Conservation (phyloP, 2,113 vertebrate species). For the Spheniscus mendiculus region DNA sequence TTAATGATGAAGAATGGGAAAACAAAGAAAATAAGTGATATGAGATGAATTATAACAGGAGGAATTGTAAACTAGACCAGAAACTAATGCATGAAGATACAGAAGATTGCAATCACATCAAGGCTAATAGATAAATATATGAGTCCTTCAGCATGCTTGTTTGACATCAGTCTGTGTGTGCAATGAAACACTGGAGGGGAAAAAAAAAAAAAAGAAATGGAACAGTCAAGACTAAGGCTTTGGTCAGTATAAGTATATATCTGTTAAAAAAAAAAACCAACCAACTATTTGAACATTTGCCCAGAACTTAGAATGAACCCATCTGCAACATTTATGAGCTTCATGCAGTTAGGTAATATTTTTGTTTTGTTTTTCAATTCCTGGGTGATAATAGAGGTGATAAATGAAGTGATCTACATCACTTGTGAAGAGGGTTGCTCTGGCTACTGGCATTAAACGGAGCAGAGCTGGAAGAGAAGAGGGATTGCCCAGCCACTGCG, state of each 20-base stretch:
- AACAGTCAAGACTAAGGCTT: background rate
- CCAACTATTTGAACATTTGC: slow-evolving; percentile 32
- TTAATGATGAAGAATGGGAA: slow-evolving; percentile 31
- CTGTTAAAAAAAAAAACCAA: background rate
- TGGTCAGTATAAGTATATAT: background rate
- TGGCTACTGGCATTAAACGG: background rate
- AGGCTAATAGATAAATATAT: slow-evolving; percentile 8
- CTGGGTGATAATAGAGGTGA: background rate
- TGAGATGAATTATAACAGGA: slow-evolving; percentile 34
- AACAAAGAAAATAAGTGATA: slow-evolving; percentile 37
- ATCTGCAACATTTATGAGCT: background rate
- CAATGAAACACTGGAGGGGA: background rate
- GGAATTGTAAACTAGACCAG: slow-evolving; percentile 10
- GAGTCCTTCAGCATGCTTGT: background rate
- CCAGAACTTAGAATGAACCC: slow-evolving; percentile 49
- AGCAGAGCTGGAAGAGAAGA: background rate
- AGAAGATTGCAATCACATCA: slow-evolving; percentile 8
- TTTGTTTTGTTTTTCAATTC: slow-evolving; percentile 15
- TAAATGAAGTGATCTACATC: background rate
- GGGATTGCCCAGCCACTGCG: rapidly evolving
- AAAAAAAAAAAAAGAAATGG: background rate
- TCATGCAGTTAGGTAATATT: slow-evolving; percentile 14
- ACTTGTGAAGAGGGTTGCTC: background rate
- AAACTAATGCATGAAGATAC: background rate
- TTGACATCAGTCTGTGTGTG: background rate